phyloP scores from a whole-genome alignment of 2,888 invertebrate species.

The Ptychoptera albimana region DNA sequence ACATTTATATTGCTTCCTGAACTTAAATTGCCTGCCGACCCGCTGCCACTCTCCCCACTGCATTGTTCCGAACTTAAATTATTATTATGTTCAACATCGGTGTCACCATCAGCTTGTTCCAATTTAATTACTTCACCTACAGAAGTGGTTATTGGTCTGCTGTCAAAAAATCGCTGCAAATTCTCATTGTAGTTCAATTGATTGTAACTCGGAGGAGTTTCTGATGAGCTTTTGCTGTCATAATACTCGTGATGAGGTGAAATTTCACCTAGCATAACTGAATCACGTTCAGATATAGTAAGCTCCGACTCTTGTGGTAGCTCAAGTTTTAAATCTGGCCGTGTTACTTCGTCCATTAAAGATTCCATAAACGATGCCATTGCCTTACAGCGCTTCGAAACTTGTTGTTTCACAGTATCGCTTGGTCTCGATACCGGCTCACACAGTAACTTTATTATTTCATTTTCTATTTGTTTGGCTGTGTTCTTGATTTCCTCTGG shows the following conservation, averaged over 20 bases:
- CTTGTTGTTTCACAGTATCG: slow-evolving; percentile 45
- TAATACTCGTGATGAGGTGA: slow-evolving; percentile 70
- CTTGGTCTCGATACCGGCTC: slow-evolving; percentile 38
- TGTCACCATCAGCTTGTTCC: slow-evolving; percentile 18
- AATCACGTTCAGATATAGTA: slow-evolving; percentile 48
- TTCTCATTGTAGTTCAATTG: slow-evolving; percentile 77
- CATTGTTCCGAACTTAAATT: slow-evolving; percentile 21
- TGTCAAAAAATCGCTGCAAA: slow-evolving; percentile 50
- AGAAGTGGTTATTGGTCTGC: slow-evolving; percentile 43
- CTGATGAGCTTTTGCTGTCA: slow-evolving; percentile 63
- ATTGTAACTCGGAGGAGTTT: slow-evolving; percentile 68
- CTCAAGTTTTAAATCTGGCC: slow-evolving; percentile 40
- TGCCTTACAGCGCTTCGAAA: slow-evolving; percentile 53
- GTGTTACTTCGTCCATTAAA: slow-evolving; percentile 49
- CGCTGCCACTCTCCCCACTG: slow-evolving; percentile 38
- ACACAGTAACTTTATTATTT: slow-evolving; percentile 49
- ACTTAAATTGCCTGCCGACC: slow-evolving; percentile 42
- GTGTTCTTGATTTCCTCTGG: slow-evolving; percentile 45
- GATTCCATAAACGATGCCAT: slow-evolving; percentile 60
- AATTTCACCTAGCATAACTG: slow-evolving; percentile 69
- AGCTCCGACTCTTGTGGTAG: slow-evolving; percentile 40
- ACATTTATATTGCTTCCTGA: slow-evolving; percentile 39
- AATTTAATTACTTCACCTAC: slow-evolving; percentile 34
- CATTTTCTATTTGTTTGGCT: slow-evolving; percentile 42
- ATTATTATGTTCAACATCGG: neutral